Base-by-base conservation (phyloP, 2,888 invertebrate species). In the Xestia sexstrigata region DNA sequence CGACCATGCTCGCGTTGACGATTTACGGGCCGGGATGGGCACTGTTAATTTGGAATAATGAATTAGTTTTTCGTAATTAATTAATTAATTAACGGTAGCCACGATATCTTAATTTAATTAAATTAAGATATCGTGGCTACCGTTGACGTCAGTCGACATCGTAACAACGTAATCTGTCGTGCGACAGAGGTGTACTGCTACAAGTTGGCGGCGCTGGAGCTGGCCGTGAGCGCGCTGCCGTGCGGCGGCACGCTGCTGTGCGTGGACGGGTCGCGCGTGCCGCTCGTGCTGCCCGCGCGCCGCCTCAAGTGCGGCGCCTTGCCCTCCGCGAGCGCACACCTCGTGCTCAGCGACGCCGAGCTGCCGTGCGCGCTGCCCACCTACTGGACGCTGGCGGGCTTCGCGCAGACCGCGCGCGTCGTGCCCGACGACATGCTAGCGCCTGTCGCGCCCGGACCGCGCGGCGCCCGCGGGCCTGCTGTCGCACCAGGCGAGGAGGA, bases 191-290 rank as follows among this genome's bases (percentile, higher is more conserved):
- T 55, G 13, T 74, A 74, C 49, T 23, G 35, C 20, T 45, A 75
- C 76, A 82, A 75, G 20, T 0, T 2, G 30, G 26, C 20, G 0
- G 79, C 82, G 3, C 1, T 13, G 0, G 1, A n/a, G 15, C 39
- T 15, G n/a, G 35, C 60, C 15, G 82, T 52, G 23, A 9, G 68
- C 63, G 23, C 13, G 17, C 82, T 82, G 15, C n/a, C 73, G 63
- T 68, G 79, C 55, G 82, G 76, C 30, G 63, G 23, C 49, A 63
- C 70, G 23, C 30, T 82, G 35, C 82, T 81, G 65, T 66, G 79
- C 4, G 60, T 82, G 45, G 79, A 82, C 35, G 82, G 35, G 0
- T 0, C 42, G 42, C 30, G 26, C 9, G 20, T 42, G 39, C 77
- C 80, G 45, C 70, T 81, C 3, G 55, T 26, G 1, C 74, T 74